A percentile compares a stretch with the other conserved stretches of the same genome.
These are phyloP conservation scores for Meiosimyza platycephala DNA, from an alignment of 2,888 invertebrate genomes.

Conservation along the genomic window DNA sequence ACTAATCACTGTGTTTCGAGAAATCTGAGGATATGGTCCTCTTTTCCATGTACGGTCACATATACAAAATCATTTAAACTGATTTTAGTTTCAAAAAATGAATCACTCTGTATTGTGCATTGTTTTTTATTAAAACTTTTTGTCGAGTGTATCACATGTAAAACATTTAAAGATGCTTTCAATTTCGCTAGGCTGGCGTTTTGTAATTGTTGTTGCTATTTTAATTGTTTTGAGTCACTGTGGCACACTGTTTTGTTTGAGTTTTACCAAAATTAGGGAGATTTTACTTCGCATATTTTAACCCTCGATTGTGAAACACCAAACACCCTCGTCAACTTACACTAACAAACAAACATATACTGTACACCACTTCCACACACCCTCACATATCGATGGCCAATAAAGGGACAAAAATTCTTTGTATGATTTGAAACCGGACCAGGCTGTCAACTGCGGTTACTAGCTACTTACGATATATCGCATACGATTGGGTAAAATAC, in stretches of 20 bases:
- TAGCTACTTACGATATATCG: not conserved
- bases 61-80: too few relatives aligned
- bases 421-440: not conserved
- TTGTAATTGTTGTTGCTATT: not conserved
- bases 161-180: not conserved
- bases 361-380: too few relatives aligned
- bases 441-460: not conserved
- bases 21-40: too few relatives aligned
- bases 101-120: too few relatives aligned
- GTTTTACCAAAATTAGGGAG: conserved; percentile 14
- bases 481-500: not conserved
- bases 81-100: too few relatives aligned
- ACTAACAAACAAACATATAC: not conserved
- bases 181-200: not conserved
- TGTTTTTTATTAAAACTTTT: too few relatives aligned
- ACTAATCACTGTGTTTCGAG: too few relatives aligned
- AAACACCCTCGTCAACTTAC: conserved; percentile 32
- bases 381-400: conserved; percentile 14
- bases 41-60: too few relatives aligned
- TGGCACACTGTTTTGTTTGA: conserved; percentile 9
- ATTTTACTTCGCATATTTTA: conserved; percentile 19
- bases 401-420: conserved; percentile 18
- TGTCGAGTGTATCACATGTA: too few relatives aligned
- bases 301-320: conserved; percentile 15
- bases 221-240: not conserved